Evolutionary conservation across 2,888 invertebrate genomes (phyloP), one percentile per base, ranked within the genome.

Genomic region (Salpingus planirostris): DNA sequence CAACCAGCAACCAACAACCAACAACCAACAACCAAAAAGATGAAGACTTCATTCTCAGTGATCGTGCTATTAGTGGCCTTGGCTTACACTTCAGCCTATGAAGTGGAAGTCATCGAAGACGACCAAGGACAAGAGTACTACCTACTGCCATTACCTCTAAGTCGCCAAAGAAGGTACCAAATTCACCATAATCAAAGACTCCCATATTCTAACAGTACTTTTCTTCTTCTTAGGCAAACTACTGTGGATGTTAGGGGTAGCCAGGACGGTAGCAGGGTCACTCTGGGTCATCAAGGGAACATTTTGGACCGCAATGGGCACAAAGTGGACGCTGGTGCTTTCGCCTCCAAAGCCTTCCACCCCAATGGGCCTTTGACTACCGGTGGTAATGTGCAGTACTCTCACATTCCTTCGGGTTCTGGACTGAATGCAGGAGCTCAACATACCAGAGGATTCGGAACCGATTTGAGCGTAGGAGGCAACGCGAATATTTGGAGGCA

Each of bases 351-450:
- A 36, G 44, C 47, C 33, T 53, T 49, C 22, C 43, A 36, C 11
- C 49, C 50, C 13, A 27, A 41, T 21, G 44, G 45, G 15, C 52
- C 52, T n/a, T 46, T 45, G 8, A 44, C 43, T 7, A 27, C 42
- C 31, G 50, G 52, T 25, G 54, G 52, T 11, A 41, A 43, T 14
- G 25, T 55, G 27, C 49, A 47, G 24, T 55, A 52, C 31, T 18
- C 33, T 8, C 50, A 55, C 37, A 34, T 38, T 13, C 53, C 52
- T 6, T 47, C 46, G 13, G 46, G 47, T n/a, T 49, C 51, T n/a
- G n/a, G n/a, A n/a, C 33, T 51, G 3, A 50, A 49, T 21, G 6
- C 49, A 7, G 38, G 38, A 2, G 55, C 49, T 12, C 44, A 49
- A 18, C 45, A 42, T 10, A 42, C 46, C 2, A 41, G 42, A 7